Percentiles rank a stretch among this genome's conserved stretches.
These are phyloP conservation scores for Contarinia nasturtii DNA, from an alignment of 1,140 invertebrate genomes.

Conservation along the genomic window DNA sequence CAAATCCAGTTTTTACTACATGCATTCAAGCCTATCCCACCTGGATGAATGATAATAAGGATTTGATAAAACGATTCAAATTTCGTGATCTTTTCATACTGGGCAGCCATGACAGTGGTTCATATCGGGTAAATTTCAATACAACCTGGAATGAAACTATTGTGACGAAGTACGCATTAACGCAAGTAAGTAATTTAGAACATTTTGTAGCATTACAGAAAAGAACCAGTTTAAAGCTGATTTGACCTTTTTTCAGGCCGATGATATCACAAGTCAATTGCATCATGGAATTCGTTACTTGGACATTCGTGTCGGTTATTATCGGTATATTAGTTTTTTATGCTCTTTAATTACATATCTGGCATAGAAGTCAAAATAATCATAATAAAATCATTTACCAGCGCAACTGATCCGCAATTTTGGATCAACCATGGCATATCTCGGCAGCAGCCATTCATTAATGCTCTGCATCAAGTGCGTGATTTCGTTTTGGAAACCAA, in stretches of 20 bases:
- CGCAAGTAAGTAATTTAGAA: constrained; percentile 14
- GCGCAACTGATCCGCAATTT: constrained; percentile 21
- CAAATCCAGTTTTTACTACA: constrained; percentile 14
- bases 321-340: too few species aligned
- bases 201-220: not conserved
- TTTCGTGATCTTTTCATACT: constrained; percentile 35
- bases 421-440: constrained; percentile 35
- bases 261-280: constrained; percentile 33
- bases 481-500: constrained; percentile 35
- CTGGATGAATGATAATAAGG: constrained; percentile 35
- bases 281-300: constrained; percentile 35
- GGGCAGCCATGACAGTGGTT: constrained; percentile 42
- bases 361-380: too few species aligned
- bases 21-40: constrained; percentile 31
- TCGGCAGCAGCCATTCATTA: constrained; percentile 25
- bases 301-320: constrained; percentile 36
- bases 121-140: constrained; percentile 27
- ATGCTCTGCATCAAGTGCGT: constrained; percentile 30
- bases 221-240: not conserved
- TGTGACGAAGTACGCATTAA: constrained; percentile 27
- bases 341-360: too few species aligned
- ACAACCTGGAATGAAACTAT: constrained; percentile 17
- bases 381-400: too few species aligned
- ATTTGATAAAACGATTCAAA: constrained; percentile 19
- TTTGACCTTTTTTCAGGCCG: constrained; percentile 18